Evolutionary conservation across 1,140 invertebrate species (phyloP), one percentile per base, ranked within the genome.

Genomic region (Anastatus disparis): DNA sequence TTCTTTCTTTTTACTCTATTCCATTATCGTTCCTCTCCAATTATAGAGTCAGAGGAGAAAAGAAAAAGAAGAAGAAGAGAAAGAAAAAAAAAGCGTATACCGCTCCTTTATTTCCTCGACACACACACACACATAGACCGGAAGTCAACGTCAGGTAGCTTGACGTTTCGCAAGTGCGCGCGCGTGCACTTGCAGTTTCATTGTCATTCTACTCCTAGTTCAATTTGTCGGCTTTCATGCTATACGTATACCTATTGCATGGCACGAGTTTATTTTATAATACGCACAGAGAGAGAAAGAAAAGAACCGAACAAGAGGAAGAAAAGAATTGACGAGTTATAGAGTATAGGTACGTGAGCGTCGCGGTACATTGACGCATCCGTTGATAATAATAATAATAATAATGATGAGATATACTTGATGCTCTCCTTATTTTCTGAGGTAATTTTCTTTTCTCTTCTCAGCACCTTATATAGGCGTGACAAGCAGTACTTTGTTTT

Each of bases 141-240:
- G 63, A 65, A 65, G 50, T 12, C 24, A 24, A 27, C 50, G 50
- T 55, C 24, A 42, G 63, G 50, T 52, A 52, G 17, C 20, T 15
- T 26, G 20, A 58, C 31, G 26, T n/a, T n/a, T n/a, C 38, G 10
- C n/a, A 15, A n/a, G 58, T 15, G 42, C 42, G 42, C 6, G 42
- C 24, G 40, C 52, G 40, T n/a, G 38, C 26, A 66, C 40, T 66
- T 56, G 64, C 26, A 66, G 52, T 53, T 61, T 69, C 56, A 61
- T 69, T 69, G 56, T 69, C 56, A 61, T 69, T 61, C 66, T 35
- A 24, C 66, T 61, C 56, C 66, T 53, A 69, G 56, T 61, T 61
- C 66, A 62, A 69, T 69, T 69, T 61, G 56, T 53, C 35, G 66
- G 17, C 8, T 17, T 22, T 13, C 42, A 6, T 50, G 4, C 22